Evolutionary conservation across 2,113 vertebrate species (phyloP).

Genomic region (Rhynchopsitta pachyrhyncha): DNA sequence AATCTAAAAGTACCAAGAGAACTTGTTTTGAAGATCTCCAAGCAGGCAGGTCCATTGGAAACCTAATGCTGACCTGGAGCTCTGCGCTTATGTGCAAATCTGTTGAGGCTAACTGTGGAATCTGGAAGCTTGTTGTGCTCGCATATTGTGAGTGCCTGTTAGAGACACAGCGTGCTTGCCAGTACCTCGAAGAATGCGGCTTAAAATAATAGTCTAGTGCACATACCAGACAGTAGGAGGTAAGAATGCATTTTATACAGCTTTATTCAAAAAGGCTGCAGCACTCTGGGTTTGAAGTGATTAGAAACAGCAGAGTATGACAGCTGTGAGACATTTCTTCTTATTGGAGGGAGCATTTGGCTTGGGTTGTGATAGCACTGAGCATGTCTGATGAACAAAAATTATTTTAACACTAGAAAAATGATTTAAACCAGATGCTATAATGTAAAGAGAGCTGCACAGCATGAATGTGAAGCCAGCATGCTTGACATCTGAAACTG

Average conservation of each 20-base stretch:
- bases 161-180: not conserved
- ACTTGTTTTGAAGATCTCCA: not conserved
- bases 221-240: constrained; percentile 41
- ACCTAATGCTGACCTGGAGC: not conserved
- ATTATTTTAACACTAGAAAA: not conserved
- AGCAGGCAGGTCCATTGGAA: not conserved
- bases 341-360: not conserved
- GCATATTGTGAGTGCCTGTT: not conserved
- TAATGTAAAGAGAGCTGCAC: not conserved
- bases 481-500: not conserved
- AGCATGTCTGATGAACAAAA: not conserved
- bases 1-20: not conserved
- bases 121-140: not conserved
- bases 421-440: not conserved
- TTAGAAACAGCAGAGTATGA: constrained; percentile 16
- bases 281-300: not conserved
- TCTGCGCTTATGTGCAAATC: not conserved
- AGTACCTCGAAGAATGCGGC: constrained; percentile 33
- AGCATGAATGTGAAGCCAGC: not conserved
- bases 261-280: not conserved
- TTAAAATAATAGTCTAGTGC: constrained; percentile 41
- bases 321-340: not conserved
- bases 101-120: not conserved
- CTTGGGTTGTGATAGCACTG: not conserved
- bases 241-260: constrained; percentile 5